Evolutionary conservation across 2,797 vertebrate species (phyloP).

Genomic region (Otolemur crassicaudatus): DNA sequence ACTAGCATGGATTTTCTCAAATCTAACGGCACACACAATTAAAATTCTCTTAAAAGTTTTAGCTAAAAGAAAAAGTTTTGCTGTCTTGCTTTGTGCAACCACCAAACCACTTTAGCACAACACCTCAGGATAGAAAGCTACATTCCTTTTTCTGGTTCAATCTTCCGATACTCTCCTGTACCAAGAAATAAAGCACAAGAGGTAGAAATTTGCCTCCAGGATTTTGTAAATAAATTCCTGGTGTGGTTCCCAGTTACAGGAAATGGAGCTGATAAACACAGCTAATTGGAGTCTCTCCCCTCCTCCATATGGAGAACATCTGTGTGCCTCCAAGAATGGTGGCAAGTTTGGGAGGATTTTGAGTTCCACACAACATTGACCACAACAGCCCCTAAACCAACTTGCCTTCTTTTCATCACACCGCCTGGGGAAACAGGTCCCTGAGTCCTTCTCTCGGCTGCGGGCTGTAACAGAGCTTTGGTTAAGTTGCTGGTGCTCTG

Average conservation of each 20-base stretch:
- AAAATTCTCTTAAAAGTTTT: background rate
- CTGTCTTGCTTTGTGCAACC: background rate
- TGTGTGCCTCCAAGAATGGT: background rate
- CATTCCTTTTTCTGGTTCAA: background rate
- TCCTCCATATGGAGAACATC: background rate
- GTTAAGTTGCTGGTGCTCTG: slow-evolving; percentile 81
- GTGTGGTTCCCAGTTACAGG: background rate
- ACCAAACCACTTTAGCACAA: background rate
- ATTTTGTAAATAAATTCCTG: background rate
- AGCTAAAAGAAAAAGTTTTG: slow-evolving; percentile 18
- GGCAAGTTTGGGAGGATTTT: background rate
- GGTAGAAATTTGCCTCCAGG: background rate
- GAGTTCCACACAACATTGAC: background rate
- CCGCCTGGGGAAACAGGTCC: slow-evolving; percentile 49
- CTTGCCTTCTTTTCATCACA: slow-evolving; percentile 73
- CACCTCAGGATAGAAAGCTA: background rate
- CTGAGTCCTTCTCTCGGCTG: slow-evolving; percentile 75
- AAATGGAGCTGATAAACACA: background rate
- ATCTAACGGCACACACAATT: slow-evolving; percentile 48
- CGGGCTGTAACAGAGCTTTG: slow-evolving; percentile 78
- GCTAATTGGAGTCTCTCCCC: background rate
- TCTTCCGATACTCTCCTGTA: background rate
- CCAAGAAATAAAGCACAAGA: background rate
- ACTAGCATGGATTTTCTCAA: slow-evolving; percentile 1
- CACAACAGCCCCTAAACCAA: background rate